Evolutionary conservation across 1,140 invertebrate genomes (phyloP), one percentile per base, ranked within the genome.

Genomic region (Pseudomyrmex cubaensis): DNA sequence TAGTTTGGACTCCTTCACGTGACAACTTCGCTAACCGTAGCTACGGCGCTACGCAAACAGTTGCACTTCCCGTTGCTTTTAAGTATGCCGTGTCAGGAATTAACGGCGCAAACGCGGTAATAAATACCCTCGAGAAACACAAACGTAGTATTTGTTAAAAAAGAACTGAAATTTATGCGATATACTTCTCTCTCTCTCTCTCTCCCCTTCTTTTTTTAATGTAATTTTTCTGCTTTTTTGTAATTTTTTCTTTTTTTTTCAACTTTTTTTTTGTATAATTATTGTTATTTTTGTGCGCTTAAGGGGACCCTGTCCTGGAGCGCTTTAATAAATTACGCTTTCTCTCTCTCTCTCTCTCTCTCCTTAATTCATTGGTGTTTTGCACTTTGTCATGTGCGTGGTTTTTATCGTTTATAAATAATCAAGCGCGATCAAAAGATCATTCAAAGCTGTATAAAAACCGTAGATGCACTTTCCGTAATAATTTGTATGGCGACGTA

Each of bases 1-100:
- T 67, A 82, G 83, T 82, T 89, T 74, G 57, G 72, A 84, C 72
- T 82, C 87, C 64, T 86, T 82, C 72, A 73, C 78, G n/a, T 56
- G 61, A 73, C 67, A 89, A 88, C 84, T 89, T 88, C 59, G 75
- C 76, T 17, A 72, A 88, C 84, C 82, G 74, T 83, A 70, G 48
- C 56, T 57, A 50, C 83, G 52, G 9, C 57, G 54, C 66, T 69
- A 57, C 87, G 85, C 85, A 89, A 87, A 89, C 78, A 76, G 13
- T 44, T 54, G 61, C 56, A 84, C 54, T 72, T 35, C 61, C 9
- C 44, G 5, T 67, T 22, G n/a, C 76, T 66, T 50, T 59, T 57
- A 78, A 52, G 56, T 61, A 46, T 52, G 35, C 22, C 5, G 22
- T 48, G 66, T 50, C 22, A 50, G 52, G 17, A 76, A 86, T 85